Evolutionary conservation across 2,888 invertebrate genomes (phyloP).

Genomic region (Harpagoxenus sublaevis): DNA sequence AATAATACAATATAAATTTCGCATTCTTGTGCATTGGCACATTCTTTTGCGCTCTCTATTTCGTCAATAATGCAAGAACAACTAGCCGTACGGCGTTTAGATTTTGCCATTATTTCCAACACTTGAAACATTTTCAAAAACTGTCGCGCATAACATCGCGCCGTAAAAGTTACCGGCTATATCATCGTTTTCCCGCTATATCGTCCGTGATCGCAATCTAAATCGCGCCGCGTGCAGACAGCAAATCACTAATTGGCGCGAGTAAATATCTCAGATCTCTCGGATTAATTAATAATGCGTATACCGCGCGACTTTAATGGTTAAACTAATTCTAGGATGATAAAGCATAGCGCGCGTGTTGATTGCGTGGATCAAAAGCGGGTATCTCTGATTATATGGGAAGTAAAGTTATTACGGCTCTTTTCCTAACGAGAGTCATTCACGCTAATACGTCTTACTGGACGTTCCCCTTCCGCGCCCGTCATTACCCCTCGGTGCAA

Average conservation of each 20-base stretch:
- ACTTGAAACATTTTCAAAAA: not conserved
- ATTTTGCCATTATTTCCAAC: not conserved
- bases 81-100: not conserved
- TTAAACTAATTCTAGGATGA: not conserved
- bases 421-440: slow-evolving; percentile 45
- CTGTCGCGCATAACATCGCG: not conserved
- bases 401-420: slow-evolving; percentile 15
- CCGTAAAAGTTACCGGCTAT: not conserved
- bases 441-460: slow-evolving; percentile 27
- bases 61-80: not conserved
- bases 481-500: slow-evolving; percentile 17
- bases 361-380: slow-evolving; percentile 25
- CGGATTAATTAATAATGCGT: slow-evolving; percentile 23
- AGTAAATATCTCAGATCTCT: not conserved
- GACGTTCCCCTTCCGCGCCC: not conserved
- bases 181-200: not conserved
- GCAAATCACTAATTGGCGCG: not conserved
- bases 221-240: not conserved
- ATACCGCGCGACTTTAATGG: not conserved
- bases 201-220: not conserved
- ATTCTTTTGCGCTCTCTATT: not conserved
- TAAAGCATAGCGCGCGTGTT: slow-evolving; percentile 32
- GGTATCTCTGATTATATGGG: slow-evolving; percentile 36
- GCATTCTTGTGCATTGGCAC: too few species aligned
- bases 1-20: not conserved